Base-by-base conservation (phyloP, 2,888 invertebrate genomes). In the Athrips mouffetella region DNA sequence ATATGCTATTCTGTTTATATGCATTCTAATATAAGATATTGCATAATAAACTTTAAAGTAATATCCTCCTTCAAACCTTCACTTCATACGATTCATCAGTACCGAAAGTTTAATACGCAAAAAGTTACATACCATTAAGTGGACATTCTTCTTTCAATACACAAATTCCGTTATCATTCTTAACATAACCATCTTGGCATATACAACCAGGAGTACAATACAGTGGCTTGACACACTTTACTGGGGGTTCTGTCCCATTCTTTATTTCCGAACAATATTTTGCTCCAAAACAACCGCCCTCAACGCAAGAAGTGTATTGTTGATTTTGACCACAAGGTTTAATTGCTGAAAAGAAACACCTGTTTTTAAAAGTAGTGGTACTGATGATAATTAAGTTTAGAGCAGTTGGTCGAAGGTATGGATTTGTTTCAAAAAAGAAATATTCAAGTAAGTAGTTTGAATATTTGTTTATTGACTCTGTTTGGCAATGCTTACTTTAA, bases 141-240 rank as follows among this genome's bases (percentile, higher is more conserved):
- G 42, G 33, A 11, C 50, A 50, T 23, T 50, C 21, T 0, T 47
- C 23, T 30, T 47, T 11, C 2, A 50, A 49, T 40, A 57, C 31
- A 30, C 57, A 57, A n/a, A 33, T 46, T 11, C 48, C 49, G n/a
- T 50, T 47, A 6, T 50, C 25, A 13, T 55, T 47, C 15, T 50
- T 33, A 7, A 53, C 23, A 29, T 49, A 55, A 5, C 44, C 47
- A 11, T 51, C 44, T 27, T 45, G 13, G 11, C 55, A 55, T 10
- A 55, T 15, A 13, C 55, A 55, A 25, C 51, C 55, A 16, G 13
- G 27, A 20, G 29, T 46, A 31, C 48, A 50, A 13, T 23, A 16
- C 7, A 2, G 3, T 23, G 33, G 18, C 3, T 25, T 10, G 1
- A 35, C 48, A 10, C 40, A 39, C 2, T 18, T 33, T 15, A 13